Percentiles rank a stretch among this genome's conserved stretches.
phyloP scores from a whole-genome alignment of 1,140 invertebrate genomes.

The Saccostrea cuccullata region DNA sequence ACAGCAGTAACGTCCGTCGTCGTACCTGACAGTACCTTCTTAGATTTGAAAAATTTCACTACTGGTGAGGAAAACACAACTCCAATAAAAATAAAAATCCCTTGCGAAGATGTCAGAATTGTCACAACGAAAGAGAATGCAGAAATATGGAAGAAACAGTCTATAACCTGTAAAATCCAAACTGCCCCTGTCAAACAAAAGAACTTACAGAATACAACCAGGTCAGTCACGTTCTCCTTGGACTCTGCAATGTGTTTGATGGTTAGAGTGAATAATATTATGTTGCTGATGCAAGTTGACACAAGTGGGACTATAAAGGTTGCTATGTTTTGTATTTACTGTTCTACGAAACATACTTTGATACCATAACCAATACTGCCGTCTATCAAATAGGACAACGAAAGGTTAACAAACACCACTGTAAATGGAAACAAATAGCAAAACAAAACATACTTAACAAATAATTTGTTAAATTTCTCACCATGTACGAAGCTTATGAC shows the following conservation, averaged over 20 bases:
- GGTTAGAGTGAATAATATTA: constrained; percentile 40
- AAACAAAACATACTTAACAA: not conserved
- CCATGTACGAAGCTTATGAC: not conserved
- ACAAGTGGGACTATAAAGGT: constrained; percentile 41
- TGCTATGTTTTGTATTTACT: not conserved
- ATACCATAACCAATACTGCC: constrained; percentile 11
- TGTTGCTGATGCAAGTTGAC: constrained; percentile 37
- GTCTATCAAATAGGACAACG: not conserved
- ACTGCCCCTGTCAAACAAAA: constrained; percentile 46
- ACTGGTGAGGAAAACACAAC: not conserved
- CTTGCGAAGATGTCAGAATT: constrained; percentile 42
- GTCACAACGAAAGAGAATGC: constrained; percentile 41
- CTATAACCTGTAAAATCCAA: constrained; percentile 47
- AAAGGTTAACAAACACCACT: not conserved
- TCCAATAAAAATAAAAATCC: constrained; percentile 48
- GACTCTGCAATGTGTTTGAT: constrained; percentile 31
- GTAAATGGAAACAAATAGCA: not conserved
- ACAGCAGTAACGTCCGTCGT: no score
- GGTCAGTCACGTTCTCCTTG: not conserved
- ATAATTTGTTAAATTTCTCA: not conserved
- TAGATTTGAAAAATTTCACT: no score
- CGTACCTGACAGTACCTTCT: no score
- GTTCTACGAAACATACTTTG: constrained; percentile 35
- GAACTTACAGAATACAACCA: constrained; percentile 41
- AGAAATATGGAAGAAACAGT: constrained; percentile 40